Percentiles rank a stretch among this genome's conserved stretches.
Evolutionary conservation across 2,797 vertebrate genomes (phyloP).

Genomic region (Notolabrus celidotus): DNA sequence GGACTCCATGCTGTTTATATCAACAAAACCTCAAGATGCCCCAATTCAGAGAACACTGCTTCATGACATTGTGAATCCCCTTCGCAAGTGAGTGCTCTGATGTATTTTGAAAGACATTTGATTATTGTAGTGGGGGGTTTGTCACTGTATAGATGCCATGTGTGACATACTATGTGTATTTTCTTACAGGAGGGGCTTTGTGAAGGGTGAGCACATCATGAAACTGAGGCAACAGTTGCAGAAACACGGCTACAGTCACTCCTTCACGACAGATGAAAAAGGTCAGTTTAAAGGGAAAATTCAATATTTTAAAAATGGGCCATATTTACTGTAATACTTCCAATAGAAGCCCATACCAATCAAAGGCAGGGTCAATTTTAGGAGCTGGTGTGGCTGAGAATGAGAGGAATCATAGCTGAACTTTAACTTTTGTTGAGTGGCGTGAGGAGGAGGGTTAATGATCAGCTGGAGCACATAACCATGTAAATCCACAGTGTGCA

Average conservation of each 20-base stretch:
- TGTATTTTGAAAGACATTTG: not conserved
- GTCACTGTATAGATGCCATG: not conserved
- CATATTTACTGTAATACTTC: too few relatives aligned
- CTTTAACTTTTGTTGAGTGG: too few relatives aligned
- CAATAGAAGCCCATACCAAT: too few relatives aligned
- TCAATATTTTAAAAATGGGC: too few relatives aligned
- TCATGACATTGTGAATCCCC: conserved; percentile 90
- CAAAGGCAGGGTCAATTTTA: too few relatives aligned
- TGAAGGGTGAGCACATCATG: conserved; percentile 87
- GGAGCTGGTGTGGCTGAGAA: too few relatives aligned
- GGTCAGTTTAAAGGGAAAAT: conserved; percentile 73
- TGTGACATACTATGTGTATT: not conserved
- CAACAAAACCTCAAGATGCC: conserved; percentile 74
- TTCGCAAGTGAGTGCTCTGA: conserved; percentile 83
- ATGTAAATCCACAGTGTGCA: too few relatives aligned
- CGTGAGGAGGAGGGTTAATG: too few relatives aligned
- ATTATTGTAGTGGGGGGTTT: not conserved
- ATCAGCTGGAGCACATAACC: too few relatives aligned
- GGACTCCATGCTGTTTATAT: conserved; percentile 91
- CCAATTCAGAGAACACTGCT: conserved; percentile 88
- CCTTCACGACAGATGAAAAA: conserved; percentile 93
- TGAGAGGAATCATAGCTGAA: too few relatives aligned
- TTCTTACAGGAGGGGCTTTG: conserved; percentile 86
- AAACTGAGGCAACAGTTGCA: conserved; percentile 89
- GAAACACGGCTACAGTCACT: conserved; percentile 86